phyloP scores from a whole-genome alignment of 2,888 invertebrate genomes.

The Bembecia ichneumoniformis region DNA sequence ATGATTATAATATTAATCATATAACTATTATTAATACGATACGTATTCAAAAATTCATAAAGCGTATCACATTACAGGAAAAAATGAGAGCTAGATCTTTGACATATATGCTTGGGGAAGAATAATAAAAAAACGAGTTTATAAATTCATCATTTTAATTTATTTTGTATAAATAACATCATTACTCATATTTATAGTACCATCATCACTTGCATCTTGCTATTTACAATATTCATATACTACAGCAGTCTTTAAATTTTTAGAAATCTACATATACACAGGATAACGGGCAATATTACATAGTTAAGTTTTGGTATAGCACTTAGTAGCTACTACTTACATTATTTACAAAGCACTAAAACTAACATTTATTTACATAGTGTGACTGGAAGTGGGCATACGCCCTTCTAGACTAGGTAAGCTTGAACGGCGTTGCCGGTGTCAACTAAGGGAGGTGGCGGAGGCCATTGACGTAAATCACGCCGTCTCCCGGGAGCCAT shows the following conservation, averaged over 20 bases:
- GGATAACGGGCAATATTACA: slow-evolving; percentile 68
- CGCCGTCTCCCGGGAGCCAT: slow-evolving; percentile 64
- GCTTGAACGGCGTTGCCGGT: slow-evolving; percentile 74
- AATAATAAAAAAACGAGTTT: slow-evolving; percentile 41
- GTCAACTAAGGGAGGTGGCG: slow-evolving; percentile 62
- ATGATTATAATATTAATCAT: too few species aligned
- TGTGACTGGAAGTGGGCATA: slow-evolving; percentile 60
- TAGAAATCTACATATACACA: slow-evolving; percentile 59
- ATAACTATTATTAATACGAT: too few species aligned
- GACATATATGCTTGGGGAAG: slow-evolving; percentile 2
- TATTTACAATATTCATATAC: slow-evolving; percentile 71
- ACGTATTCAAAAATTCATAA: too few species aligned
- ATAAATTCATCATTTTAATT: slow-evolving; percentile 65
- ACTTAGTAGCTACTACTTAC: slow-evolving; percentile 62
- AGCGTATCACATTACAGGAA: too few species aligned
- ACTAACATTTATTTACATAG: slow-evolving; percentile 48
- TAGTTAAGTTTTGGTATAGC: slow-evolving; percentile 71
- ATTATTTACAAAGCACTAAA: slow-evolving; percentile 61
- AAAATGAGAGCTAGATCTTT: too few species aligned
- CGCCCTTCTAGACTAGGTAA: slow-evolving; percentile 76
- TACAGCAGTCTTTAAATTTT: slow-evolving; percentile 75
- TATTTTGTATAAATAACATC: slow-evolving; percentile 68
- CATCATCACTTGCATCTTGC: slow-evolving; percentile 69
- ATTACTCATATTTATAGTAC: slow-evolving; percentile 67
- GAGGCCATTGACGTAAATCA: slow-evolving; percentile 62